phyloP scores from a whole-genome alignment of 2,113 vertebrate species.

The Smithornis capensis region DNA sequence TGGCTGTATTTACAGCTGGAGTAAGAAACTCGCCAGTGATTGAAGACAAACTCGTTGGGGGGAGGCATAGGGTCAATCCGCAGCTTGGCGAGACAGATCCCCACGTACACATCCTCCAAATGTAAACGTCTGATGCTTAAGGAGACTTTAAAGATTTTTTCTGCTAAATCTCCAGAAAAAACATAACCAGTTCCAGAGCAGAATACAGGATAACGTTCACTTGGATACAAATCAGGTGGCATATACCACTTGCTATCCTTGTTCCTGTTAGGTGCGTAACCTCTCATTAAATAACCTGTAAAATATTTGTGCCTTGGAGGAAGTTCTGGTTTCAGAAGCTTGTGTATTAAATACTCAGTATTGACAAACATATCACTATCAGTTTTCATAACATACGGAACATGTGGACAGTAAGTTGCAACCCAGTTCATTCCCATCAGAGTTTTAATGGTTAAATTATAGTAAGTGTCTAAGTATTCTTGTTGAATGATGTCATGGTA shows the following conservation, averaged over 20 bases:
- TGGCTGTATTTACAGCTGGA: conserved; percentile 98
- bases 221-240: conserved; percentile 88
- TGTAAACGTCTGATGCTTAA: conserved; percentile 85
- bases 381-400: conserved; percentile 94
- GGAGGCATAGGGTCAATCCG: conserved; percentile 88
- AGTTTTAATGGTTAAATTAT: conserved; percentile 95
- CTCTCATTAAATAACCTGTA: conserved; percentile 92
- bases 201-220: conserved; percentile 91
- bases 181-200: conserved; percentile 98
- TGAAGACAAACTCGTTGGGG: conserved; percentile 93
- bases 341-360: conserved; percentile 92
- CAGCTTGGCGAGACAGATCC: conserved; percentile 90
- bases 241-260: conserved; percentile 98
- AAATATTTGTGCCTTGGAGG: conserved; percentile 86
- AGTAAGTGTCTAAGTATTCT: conserved; percentile 91
- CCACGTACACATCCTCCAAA: conserved; percentile 95
- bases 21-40: conserved; percentile 96
- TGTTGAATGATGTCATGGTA: conserved; percentile 93
- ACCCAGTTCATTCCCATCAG: conserved; percentile 99
- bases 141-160: conserved; percentile 88
- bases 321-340: conserved; percentile 86
- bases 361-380: conserved; percentile 99
- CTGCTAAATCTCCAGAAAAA: conserved; percentile 91
- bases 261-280: conserved; percentile 89
- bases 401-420: conserved; percentile 82